Base-by-base conservation (phyloP, 2,797 vertebrate genomes). In the Sebastes hubbsi region DNA sequence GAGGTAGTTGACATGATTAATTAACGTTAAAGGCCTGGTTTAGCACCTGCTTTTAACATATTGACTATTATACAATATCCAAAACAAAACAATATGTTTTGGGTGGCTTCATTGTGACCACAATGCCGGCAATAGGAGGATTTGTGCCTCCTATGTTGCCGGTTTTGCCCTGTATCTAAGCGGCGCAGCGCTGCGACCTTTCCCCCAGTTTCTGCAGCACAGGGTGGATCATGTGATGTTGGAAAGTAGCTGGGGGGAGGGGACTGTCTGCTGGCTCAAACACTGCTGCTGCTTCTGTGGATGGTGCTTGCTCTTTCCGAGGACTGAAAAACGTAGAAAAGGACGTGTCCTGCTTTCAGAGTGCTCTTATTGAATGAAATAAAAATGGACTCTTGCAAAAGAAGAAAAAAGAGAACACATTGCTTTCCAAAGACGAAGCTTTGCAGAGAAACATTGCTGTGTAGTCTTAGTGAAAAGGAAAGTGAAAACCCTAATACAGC, bases 171-270 rank as follows among this genome's bases (percentile, higher is more conserved):
- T 30, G 90, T 88, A 61, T 88, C 67, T 10, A 84, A 85, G 90
- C 91, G 85, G 88, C 67, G 67, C 20, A 72, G 82, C 27, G 81
- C 87, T 74, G 89, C 92, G 95, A 96, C 95, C 96, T 96, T 96
- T 96, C 94, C 91, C 96, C 96, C 63, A 96, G 91, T 96, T 96
- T 92, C 90, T 87, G 92, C 90, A 68, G 91, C 91, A 68, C 84
- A 65, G 89, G 88, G 87, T 59, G 75, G 80, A 82, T 96, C 96
- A 96, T 93, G 96, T 96, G 96, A 95, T 79, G 90, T 2, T 69
- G 77, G 49, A 67, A 71, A 85, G 77, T 61, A 59, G 75, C 87
- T 81, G 91, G 87, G 91, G 91, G 95, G 94, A 87, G 79, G 91
- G 88, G 88, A 79, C 68, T 66, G 60, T 16, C 79, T 87, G 77